Conservation (phyloP, 2,888 invertebrate species). For the Calliphora vomitoria region DNA sequence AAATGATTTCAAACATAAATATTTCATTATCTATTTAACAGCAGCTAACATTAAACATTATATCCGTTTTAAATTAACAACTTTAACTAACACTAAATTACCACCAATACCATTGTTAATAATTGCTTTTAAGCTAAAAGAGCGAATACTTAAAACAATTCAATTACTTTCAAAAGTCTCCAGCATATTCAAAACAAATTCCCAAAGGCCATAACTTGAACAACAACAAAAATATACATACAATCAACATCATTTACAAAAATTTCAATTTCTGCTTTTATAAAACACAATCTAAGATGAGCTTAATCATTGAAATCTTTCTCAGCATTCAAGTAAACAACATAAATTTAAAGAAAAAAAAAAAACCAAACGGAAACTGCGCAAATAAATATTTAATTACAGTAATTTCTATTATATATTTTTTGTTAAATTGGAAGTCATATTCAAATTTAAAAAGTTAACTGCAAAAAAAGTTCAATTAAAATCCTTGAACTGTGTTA, state of each 20-base stretch:
- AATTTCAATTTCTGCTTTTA: background rate
- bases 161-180: background rate
- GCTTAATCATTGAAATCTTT: background rate
- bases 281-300: background rate
- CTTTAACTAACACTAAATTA: background rate
- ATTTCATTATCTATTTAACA: background rate
- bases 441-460: background rate
- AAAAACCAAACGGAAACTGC: background rate
- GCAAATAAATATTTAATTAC: background rate
- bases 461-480: background rate
- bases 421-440: background rate
- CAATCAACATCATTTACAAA: constrained; percentile 20
- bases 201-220: background rate
- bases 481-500: background rate
- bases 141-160: background rate
- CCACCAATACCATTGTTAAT: background rate
- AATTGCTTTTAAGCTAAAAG: background rate
- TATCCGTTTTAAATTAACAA: background rate
- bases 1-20: no score
- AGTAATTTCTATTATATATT: background rate
- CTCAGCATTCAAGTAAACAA: background rate
- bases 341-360: background rate
- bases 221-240: background rate
- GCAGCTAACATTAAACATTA: background rate
- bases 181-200: background rate